Evolutionary conservation across 2,797 vertebrate species (phyloP).

Genomic region (Benthosema pterotum): DNA sequence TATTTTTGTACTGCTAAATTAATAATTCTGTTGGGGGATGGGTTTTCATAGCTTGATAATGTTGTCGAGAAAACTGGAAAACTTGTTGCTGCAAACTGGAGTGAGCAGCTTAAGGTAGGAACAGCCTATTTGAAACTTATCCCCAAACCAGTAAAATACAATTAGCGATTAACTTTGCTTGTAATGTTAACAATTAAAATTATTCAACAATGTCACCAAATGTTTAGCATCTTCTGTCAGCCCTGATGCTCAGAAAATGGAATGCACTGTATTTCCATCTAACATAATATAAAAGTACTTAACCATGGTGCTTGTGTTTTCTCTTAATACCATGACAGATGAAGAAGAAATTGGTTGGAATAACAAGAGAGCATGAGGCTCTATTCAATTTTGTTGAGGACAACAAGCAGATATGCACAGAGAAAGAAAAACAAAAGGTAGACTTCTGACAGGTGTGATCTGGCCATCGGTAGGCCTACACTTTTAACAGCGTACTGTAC

Average conservation of each 20-base stretch:
- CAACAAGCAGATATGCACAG: conserved; percentile 80
- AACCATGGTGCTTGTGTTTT: conserved; percentile 8
- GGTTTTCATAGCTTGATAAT: conserved; percentile 77
- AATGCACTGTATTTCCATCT: too few species aligned
- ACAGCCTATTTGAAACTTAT: background rate
- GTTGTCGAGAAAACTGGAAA: conserved; percentile 83
- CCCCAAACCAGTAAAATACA: too few species aligned
- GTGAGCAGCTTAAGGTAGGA: conserved; percentile 86
- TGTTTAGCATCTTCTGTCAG: background rate
- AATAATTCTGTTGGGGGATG: conserved; percentile 10
- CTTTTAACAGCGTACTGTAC: background rate
- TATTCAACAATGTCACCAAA: background rate
- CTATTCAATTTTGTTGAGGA: conserved; percentile 87
- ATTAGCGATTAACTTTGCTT: too few species aligned
- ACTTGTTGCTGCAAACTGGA: conserved; percentile 84
- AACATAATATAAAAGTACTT: background rate
- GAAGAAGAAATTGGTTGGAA: conserved; percentile 85
- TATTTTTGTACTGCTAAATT: background rate
- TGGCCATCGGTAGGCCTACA: background rate
- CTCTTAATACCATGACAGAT: conserved; percentile 67
- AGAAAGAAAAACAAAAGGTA: conserved; percentile 89
- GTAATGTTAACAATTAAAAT: background rate
- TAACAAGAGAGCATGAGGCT: conserved; percentile 86
- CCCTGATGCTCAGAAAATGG: too few species aligned
- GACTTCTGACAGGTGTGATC: background rate